Evolutionary conservation across 2,888 invertebrate species (phyloP).

Genomic region (Drosophila colorata): DNA sequence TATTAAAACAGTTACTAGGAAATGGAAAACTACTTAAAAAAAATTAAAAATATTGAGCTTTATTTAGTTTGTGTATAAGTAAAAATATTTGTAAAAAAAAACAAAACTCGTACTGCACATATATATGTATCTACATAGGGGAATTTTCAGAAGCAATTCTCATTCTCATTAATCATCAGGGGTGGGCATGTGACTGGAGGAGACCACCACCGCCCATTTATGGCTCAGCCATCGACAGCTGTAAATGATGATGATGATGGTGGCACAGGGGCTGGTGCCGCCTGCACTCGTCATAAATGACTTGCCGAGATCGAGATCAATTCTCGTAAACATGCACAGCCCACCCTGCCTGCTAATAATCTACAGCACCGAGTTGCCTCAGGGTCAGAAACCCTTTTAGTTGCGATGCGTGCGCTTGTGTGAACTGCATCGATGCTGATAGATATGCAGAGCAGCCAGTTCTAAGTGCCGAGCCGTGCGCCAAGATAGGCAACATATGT

Average conservation of each 20-base stretch:
- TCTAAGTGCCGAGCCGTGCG: constrained; percentile 35
- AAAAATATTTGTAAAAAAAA: no score
- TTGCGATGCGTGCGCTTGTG: constrained; percentile 41
- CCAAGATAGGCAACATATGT: constrained; percentile 42
- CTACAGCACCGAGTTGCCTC: constrained; percentile 39
- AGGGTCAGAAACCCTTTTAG: constrained; percentile 79
- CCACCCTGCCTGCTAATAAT: constrained; percentile 48
- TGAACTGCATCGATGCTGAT: constrained; percentile 69
- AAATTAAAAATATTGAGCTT: no score
- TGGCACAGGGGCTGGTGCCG: constrained; percentile 2
- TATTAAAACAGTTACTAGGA: no score
- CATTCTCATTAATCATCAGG: constrained; percentile 60
- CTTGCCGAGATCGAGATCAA: constrained; percentile 46
- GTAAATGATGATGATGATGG: constrained; percentile 35
- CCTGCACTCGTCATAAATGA: constrained; percentile 35
- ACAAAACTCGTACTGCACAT: no score
- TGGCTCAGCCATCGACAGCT: constrained; percentile 40
- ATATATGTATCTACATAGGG: background rate
- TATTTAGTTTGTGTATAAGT: no score
- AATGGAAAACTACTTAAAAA: no score
- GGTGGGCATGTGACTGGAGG: background rate
- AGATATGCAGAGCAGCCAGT: constrained; percentile 48
- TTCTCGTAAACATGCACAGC: constrained; percentile 52
- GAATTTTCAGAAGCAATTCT: background rate
- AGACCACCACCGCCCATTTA: constrained; percentile 42